phyloP scores from a whole-genome alignment of 2,888 invertebrate genomes.

The Amphimallon solstitiale region DNA sequence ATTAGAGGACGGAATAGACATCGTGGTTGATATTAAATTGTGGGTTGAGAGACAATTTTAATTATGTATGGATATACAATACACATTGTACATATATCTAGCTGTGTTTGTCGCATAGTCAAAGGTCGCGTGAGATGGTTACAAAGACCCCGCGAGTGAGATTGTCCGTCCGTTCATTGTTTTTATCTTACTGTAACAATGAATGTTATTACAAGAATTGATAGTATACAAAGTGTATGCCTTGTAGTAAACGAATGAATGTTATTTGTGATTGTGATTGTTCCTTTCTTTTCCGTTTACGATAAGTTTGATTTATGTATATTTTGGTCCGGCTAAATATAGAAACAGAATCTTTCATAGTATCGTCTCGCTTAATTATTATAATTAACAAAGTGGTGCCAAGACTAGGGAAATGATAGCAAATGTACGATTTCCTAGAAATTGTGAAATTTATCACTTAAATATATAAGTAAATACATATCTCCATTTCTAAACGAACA shows the following conservation, averaged over 20 bases:
- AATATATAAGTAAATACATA: no score
- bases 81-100: no score
- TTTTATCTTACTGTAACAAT: conserved; percentile 14
- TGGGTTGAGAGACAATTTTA: background rate
- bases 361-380: no score
- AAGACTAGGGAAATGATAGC: no score
- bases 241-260: background rate
- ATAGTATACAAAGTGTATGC: background rate
- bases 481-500: no score
- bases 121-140: conserved; percentile 15
- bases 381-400: no score
- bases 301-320: background rate
- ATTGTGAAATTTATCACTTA: no score
- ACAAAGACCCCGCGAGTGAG: conserved; percentile 17
- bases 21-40: no score
- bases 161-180: background rate
- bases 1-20: no score
- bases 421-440: no score
- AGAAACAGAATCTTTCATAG: no score
- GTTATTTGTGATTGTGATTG: background rate
- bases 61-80: background rate
- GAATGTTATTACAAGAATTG: background rate
- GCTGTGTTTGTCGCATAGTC: background rate
- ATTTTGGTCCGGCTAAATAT: no score
- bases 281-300: background rate